These are phyloP conservation scores for Crocodylus rhombifer DNA, from an alignment of 2,797 vertebrate genomes.

Conservation along the genomic window DNA sequence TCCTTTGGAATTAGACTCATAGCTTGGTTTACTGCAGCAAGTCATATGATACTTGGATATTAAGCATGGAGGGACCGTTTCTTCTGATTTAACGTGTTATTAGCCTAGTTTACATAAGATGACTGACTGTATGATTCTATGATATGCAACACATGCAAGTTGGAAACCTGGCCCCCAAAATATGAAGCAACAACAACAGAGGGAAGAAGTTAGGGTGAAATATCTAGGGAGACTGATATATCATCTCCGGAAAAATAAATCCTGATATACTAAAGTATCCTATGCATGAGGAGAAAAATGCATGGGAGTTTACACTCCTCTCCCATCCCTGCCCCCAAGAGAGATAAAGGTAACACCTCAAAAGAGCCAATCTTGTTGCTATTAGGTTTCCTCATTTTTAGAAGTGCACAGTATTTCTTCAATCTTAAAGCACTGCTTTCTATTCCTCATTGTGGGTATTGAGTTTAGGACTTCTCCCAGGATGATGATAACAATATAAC, in stretches of 20 bases:
- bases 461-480: neutral
- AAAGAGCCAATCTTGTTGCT: neutral
- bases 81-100: constrained; percentile 14
- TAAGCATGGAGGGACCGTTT: constrained; percentile 33
- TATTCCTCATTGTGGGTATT: neutral
- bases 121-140: neutral
- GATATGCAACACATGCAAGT: neutral
- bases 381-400: neutral
- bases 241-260: constrained; percentile 6
- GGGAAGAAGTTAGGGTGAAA: neutral
- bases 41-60: neutral
- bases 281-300: neutral
- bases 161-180: neutral
- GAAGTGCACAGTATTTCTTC: neutral
- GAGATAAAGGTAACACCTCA: neutral
- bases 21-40: neutral
- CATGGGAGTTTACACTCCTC: neutral
- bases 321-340: no score
- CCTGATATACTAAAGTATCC: neutral
- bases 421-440: neutral
- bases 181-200: neutral
- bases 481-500: accelerated
- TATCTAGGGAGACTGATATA: neutral
- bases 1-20: neutral
- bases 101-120: neutral